Evolutionary conservation across 2,888 invertebrate species (phyloP), one percentile per base, ranked within the genome.

Genomic region (Thumatha senex): DNA sequence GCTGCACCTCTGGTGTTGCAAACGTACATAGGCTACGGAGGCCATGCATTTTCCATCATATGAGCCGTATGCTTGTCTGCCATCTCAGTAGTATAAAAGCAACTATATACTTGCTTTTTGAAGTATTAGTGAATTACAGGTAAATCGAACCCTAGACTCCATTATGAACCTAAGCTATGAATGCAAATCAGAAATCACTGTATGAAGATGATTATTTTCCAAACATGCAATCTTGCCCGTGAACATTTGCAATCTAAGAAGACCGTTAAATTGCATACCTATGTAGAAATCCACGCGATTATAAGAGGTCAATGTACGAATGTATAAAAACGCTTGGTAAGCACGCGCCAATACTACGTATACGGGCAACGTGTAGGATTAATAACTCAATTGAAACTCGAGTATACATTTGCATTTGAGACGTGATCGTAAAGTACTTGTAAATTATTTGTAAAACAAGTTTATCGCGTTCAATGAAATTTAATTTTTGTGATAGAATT

Each of bases 301-400:
- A 15, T n/a, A 24, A 24, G 39, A 49, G 43, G 44, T 49, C 30
- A 44, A 44, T n/a, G 39, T 3, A 14, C 48, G 36, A 10, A 15
- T 35, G 44, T 34, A 33, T 39, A 44, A 49, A 49, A 43, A 39
- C 42, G 48, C 40, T 29, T 8, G 2, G 18, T 48, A 38, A 42
- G 42, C 48, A 49, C 39, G 48, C 40, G 48, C 46, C 12, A 9
- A 9, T 24, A 29, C 14, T 46, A 30, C 33, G 7, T 35, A 14
- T 38, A 18, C n/a, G 15, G 30, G 35, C 15, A 30, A 40, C 41
- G 30, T 30, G 34, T 13, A 35, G 34, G 30, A 41, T 31, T 36
- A 39, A 24, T 30, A 29, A 24, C n/a, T 30, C 31, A 31, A 36
- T 31, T 42, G 48, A 48, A 48, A 48, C 31, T 15, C 12, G 42